Percentiles rank a stretch among this genome's conserved stretches.
Evolutionary conservation across 2,797 vertebrate species (phyloP).

Genomic region (Sebastes oblongus): DNA sequence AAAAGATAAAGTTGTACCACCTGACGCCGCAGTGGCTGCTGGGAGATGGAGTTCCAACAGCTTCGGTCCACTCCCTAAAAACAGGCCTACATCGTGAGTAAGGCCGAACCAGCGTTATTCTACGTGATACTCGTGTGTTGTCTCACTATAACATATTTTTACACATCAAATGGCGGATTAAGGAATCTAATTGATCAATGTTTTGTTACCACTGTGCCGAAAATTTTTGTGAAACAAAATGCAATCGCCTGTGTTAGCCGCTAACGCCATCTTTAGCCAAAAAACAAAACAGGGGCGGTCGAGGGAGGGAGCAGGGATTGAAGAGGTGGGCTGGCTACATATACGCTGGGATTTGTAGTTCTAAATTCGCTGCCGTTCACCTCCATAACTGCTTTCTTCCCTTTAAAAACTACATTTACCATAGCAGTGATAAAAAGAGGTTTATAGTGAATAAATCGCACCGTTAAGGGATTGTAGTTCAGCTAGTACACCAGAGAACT

Average conservation of each 20-base stretch:
- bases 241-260: constrained; percentile 82
- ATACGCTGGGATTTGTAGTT: constrained; percentile 79
- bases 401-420: constrained; percentile 65
- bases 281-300: constrained; percentile 77
- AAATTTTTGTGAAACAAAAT: constrained; percentile 76
- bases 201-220: constrained; percentile 69
- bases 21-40: constrained; percentile 65
- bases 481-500: fast-evolving
- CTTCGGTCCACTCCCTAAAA: constrained; percentile 69
- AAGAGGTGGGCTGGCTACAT: constrained; percentile 37
- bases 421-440: fast-evolving
- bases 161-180: constrained; percentile 48
- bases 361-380: fast-evolving
- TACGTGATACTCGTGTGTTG: constrained; percentile 47
- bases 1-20: constrained; percentile 60
- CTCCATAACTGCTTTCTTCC: fast-evolving
- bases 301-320: constrained; percentile 62
- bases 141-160: constrained; percentile 57
- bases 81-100: constrained; percentile 74
- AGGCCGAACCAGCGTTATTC: constrained; percentile 65
- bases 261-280: constrained; percentile 87
- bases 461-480: constrained; percentile 69
- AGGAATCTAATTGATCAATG: constrained; percentile 60
- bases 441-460: fast-evolving
- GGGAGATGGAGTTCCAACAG: constrained; percentile 80